Evolutionary conservation across 2,888 invertebrate genomes (phyloP), one percentile per base, ranked within the genome.

Genomic region (Icerya purchasi): DNA sequence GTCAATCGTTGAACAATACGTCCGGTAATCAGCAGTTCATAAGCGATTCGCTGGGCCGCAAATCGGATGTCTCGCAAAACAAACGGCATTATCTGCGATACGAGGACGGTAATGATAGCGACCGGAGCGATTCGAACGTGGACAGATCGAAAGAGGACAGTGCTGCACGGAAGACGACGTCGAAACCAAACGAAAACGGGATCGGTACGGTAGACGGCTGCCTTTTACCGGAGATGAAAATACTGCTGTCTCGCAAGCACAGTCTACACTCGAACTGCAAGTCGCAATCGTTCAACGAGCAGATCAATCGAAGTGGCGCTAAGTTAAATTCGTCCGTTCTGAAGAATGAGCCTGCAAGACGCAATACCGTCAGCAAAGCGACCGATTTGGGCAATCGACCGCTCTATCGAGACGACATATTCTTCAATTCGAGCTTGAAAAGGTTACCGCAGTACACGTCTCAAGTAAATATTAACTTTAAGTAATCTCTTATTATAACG

Each of bases 331-430:
- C 59, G 2, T 20, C 49, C 22, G 20, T 2, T 23, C 49, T 21
- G 14, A n/a, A 54, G 19, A 3, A 54, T 2, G 18, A 54, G 8
- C 36, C 36, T 5, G 8, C 36, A 14, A 5, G 36, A 8, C 25
- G 57, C n/a, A 69, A 70, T 53, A 70, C 70, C 53, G 66, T 68
- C 2, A 67, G 65, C 52, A 70, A 69, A 61, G n/a, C n/a, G n/a
- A 77, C 79, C 53, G 78, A 80, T n/a, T 74, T 75, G 55, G 67
- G 69, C 1, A 69, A 70, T 36, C 76, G 89, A 57, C 91, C 92
- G 1, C 75, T 92, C 68, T 89, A 90, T 72, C 77, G 89, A 67
- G 89, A 89, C 67, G 93, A 93, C 69, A 90, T 91, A 64, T 92
- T 93, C 77, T 93, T 90, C 69, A 82, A 83, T 2, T 90, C 86